A percentile compares a stretch with the other conserved stretches of the same genome.
phyloP scores from a whole-genome alignment of 2,113 vertebrate genomes.

The Gorilla gorilla region DNA sequence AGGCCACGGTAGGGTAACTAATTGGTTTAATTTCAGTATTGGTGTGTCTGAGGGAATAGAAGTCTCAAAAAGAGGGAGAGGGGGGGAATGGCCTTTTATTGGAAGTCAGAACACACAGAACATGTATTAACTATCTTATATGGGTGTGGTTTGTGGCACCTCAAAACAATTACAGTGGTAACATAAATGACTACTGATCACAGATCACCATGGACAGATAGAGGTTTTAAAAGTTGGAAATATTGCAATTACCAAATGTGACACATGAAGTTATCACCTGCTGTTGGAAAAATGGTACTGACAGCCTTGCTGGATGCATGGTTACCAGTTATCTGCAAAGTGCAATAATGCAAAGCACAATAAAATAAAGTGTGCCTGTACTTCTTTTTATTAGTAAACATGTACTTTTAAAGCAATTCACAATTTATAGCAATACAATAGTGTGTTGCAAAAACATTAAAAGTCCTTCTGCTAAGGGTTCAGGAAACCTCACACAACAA shows the following conservation, averaged over 20 bases:
- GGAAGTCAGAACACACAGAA: neutral
- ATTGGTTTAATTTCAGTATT: neutral
- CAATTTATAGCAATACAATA: neutral
- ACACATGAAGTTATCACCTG: neutral
- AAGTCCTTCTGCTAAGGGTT: constrained; percentile 2
- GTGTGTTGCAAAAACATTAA: neutral
- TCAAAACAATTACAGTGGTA: neutral
- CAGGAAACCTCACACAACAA: neutral
- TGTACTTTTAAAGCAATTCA: constrained; percentile 24
- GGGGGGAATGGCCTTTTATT: neutral
- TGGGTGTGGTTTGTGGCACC: neutral
- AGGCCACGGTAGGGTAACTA: neutral
- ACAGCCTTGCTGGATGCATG: neutral
- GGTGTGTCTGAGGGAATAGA: neutral
- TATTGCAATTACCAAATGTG: neutral
- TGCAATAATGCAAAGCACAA: neutral
- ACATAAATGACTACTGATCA: neutral
- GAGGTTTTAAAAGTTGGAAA: neutral
- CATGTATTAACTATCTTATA: neutral
- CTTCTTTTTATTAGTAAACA: neutral
- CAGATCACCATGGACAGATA: neutral
- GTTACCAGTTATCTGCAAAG: neutral
- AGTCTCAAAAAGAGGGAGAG: neutral
- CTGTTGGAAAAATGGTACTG: neutral
- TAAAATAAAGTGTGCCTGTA: neutral